Conservation (phyloP, 2,888 invertebrate genomes). For the Epicampocera succincta region DNA sequence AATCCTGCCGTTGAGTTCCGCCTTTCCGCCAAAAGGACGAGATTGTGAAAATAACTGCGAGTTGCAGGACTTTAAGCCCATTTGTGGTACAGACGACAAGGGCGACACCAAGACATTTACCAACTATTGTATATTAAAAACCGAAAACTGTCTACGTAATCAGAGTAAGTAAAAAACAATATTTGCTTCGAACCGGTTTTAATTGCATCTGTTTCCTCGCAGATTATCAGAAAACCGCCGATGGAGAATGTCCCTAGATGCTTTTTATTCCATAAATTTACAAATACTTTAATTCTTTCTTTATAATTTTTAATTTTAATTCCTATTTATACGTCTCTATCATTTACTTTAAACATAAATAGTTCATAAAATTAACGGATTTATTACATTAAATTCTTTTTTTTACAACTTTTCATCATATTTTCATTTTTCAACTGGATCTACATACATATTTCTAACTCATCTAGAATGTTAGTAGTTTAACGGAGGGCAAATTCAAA, state of each 20-base stretch:
- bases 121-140: slow-evolving; percentile 80
- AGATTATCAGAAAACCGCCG: slow-evolving; percentile 81
- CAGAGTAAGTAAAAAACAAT: slow-evolving; percentile 73
- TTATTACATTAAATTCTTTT: slow-evolving; percentile 50
- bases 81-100: slow-evolving; percentile 81
- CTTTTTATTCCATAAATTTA: slow-evolving; percentile 49
- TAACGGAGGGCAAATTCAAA: slow-evolving; percentile 1
- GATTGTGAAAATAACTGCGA: slow-evolving; percentile 79
- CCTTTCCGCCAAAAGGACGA: slow-evolving; percentile 78
- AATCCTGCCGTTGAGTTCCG: slow-evolving; percentile 76
- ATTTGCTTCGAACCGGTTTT: neutral
- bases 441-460: slow-evolving; percentile 4
- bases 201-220: slow-evolving; percentile 26
- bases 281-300: slow-evolving; percentile 42
- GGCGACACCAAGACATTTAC: slow-evolving; percentile 80
- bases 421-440: slow-evolving; percentile 17
- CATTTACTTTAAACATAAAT: slow-evolving; percentile 53
- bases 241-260: slow-evolving; percentile 81
- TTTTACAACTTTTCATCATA: slow-evolving; percentile 16
- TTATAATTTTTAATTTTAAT: slow-evolving; percentile 61
- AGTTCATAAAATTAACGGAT: slow-evolving; percentile 53
- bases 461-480: slow-evolving; percentile 25
- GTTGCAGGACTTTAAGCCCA: slow-evolving; percentile 74
- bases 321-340: slow-evolving; percentile 57
- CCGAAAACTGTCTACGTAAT: slow-evolving; percentile 80